Evolutionary conservation across 2,888 invertebrate genomes (phyloP), one percentile per base, ranked within the genome.

Genomic region (Kryphioiulus occultus): DNA sequence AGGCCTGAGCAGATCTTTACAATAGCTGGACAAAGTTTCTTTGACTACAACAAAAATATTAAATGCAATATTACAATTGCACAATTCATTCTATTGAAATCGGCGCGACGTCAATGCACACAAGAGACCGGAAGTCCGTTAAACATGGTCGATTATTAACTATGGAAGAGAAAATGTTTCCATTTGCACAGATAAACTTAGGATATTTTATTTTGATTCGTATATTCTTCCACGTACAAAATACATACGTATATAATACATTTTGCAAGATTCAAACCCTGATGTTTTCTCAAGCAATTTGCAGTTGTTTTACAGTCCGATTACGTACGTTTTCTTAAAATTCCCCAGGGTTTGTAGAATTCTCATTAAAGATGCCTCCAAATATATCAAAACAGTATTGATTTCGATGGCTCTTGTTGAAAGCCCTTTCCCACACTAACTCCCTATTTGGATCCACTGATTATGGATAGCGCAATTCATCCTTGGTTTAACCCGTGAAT

Each of bases 381-480:
- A 47, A 17, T 17, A 12, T 3, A 53, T 19, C 53, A n/a, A 4
- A 53, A 2, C 53, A 53, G 53, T 2, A 26, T n/a, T n/a, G 68
- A 68, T 68, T 68, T 26, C 10, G 68, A 22, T 26, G 10, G 26
- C 68, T 68, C 26, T 26, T 68, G 68, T 68, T n/a, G 26, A 26
- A 68, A n/a, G 3, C 19, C 2, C 3, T 12, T 9, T 10, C 26
- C 5, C 59, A n/a, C 19, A 2, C 5, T n/a, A n/a, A 68, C 22
- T 68, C 26, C 4, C 9, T 44, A 12, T 44, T 44, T 9, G 9
- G 68, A 68, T 68, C 68, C 68, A 22, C 3, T 68, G 26, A 68
- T 68, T 68, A 68, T 68, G 68, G 68, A 68, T 68, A 68, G 68
- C 26, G 68, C 26, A 26, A 68, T 68, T 68, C 26, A 68, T 68